Percentiles rank a stretch among this genome's conserved stretches.
Conservation (phyloP, 2,113 vertebrate genomes). For the Cairina moschata region DNA sequence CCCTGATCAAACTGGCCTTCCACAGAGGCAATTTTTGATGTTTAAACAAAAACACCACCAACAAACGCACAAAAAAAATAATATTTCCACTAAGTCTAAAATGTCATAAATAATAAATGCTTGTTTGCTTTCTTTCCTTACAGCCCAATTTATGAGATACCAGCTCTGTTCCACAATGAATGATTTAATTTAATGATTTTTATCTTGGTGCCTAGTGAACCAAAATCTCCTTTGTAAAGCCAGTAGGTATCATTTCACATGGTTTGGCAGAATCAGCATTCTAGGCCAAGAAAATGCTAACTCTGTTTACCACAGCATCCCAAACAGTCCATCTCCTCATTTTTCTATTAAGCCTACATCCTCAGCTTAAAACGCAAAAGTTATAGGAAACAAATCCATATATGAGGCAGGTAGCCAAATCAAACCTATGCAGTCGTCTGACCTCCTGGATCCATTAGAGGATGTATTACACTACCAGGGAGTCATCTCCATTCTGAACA, state of each 20-base stretch:
- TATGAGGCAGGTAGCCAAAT: background rate
- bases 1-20: conserved; percentile 8
- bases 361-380: background rate
- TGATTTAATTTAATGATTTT: background rate
- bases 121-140: background rate
- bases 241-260: background rate
- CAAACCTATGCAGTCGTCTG: background rate
- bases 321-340: background rate
- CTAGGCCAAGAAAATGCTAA: background rate
- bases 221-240: background rate
- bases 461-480: background rate
- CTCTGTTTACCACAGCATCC: background rate
- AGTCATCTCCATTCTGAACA: background rate
- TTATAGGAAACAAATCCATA: background rate
- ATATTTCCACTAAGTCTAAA: background rate
- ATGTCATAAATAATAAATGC: background rate
- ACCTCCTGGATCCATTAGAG: background rate
- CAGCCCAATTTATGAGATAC: background rate
- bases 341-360: background rate
- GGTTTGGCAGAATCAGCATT: background rate
- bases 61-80: background rate
- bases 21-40: background rate
- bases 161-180: background rate
- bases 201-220: background rate
- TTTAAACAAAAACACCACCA: background rate